Evolutionary conservation across 2,888 invertebrate species (phyloP), one percentile per base, ranked within the genome.

Genomic region (Oscheius sp.): DNA sequence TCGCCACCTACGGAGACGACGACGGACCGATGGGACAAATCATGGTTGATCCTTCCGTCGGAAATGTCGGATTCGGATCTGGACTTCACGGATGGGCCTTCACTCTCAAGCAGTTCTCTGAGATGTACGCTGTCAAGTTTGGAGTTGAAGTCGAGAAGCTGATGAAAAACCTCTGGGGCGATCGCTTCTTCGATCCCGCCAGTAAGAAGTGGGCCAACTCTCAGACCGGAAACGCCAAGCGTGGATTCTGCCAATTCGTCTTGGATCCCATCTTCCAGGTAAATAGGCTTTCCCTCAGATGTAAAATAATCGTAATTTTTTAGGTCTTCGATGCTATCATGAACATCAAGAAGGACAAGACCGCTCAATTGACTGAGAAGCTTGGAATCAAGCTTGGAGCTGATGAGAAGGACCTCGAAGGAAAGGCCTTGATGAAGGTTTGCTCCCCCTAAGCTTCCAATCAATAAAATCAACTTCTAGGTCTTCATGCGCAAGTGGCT

Each of bases 21-120:
- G 91, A 92, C 82, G 97, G 97, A 70, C 98, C 98, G 66, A 99
- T 98, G 98, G 98, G 98, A 88, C 93, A 95, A 90, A 95, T 99
- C 82, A 92, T 94, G 87, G 96, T 93, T 82, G 96, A 96, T 89
- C 97, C 98, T 82, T 93, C 94, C 89, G 94, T 93, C 90, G 98
- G 98, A 83, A 97, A 96, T 74, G 98, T 99, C 75, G 98, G 98
- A 87, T 99, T 99, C 88, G 98, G 98, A 74, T 96, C 97, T 29
- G 98, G 98, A 86, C 93, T 99, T 75, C 98, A 99, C 89, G 97
- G 98, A 78, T 99, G 98, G 98, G 98, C 97, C 61, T 99, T 98
- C 89, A 98, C 98, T 76, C 91, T 99, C 80, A 99, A 98, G 90
- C 97, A 99, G 90, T 98, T 99, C 90, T 90, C 97, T 55, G 96